A percentile compares a stretch with the other conserved stretches of the same genome.
These are phyloP conservation scores for Rhinolophus sinicus DNA, from an alignment of 2,113 vertebrate species.

Conservation along the genomic window DNA sequence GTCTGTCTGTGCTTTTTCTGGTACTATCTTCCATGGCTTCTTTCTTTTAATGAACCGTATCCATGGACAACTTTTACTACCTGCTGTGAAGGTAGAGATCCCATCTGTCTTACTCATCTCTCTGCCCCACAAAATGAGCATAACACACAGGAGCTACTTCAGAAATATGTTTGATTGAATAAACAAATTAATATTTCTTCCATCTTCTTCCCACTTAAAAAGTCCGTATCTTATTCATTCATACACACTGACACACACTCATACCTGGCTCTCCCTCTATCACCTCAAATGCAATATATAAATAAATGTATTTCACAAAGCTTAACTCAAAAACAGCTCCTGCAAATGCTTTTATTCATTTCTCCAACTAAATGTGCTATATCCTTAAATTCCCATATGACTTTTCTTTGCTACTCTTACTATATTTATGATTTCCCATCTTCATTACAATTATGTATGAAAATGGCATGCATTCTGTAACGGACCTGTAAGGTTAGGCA, in stretches of 20 bases:
- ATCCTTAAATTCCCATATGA: neutral
- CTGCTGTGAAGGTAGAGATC: neutral
- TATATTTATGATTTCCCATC: neutral
- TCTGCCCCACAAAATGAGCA: neutral
- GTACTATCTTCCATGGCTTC: neutral
- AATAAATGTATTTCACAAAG: neutral
- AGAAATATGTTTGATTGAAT: conserved; percentile 24
- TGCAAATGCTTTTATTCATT: conserved; percentile 3
- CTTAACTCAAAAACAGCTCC: neutral
- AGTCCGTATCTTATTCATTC: neutral
- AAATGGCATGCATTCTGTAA: neutral
- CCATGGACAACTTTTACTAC: conserved; percentile 33
- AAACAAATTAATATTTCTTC: conserved; percentile 32
- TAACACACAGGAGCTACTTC: neutral
- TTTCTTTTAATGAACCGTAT: conserved; percentile 14
- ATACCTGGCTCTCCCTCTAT: neutral
- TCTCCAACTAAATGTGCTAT: neutral
- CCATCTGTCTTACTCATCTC: neutral
- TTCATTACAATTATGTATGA: neutral
- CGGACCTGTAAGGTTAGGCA: neutral
- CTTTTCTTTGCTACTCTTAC: neutral
- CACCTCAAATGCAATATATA: neutral
- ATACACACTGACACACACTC: neutral
- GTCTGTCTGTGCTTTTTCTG: neutral
- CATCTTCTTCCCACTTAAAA: neutral